phyloP scores from a whole-genome alignment of 2,113 vertebrate genomes.

The Gymnocephalus cernua region DNA sequence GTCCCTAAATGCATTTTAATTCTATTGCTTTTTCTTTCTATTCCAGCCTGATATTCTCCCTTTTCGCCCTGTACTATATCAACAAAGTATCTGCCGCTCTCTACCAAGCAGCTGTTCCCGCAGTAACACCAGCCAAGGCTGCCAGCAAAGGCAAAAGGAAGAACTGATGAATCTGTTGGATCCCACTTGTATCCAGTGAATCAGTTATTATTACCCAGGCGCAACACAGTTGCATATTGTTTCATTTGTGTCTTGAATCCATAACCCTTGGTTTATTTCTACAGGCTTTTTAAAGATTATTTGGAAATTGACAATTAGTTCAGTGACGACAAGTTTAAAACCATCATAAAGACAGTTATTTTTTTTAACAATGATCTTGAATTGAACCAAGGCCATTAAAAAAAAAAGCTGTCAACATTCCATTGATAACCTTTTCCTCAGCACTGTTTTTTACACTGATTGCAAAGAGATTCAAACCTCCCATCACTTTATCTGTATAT shows the following conservation, averaged over 20 bases:
- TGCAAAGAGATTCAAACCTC: slow-evolving; percentile 47
- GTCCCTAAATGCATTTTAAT: not conserved
- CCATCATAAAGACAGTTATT: not conserved
- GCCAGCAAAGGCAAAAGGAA: slow-evolving; percentile 93
- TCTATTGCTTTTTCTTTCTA: not conserved
- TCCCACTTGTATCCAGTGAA: not conserved
- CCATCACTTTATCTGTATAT: slow-evolving; percentile 24
- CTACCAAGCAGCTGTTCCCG: slow-evolving; percentile 87
- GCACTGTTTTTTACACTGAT: slow-evolving; percentile 29
- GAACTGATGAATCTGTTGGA: slow-evolving; percentile 80
- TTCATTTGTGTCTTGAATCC: not conserved
- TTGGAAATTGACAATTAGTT: not conserved
- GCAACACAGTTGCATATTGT: slow-evolving; percentile 15
- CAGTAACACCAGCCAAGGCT: slow-evolving; percentile 84
- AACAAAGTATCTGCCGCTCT: slow-evolving; percentile 96
- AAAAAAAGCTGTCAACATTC: slow-evolving; percentile 49
- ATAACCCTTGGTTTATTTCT: not conserved
- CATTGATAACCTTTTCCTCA: slow-evolving; percentile 8
- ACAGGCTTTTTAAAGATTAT: not conserved
- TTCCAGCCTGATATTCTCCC: slow-evolving; percentile 94
- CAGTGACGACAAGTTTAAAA: not conserved
- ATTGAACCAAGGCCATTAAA: slow-evolving; percentile 10
- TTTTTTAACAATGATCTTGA: slow-evolving; percentile 7
- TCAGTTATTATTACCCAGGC: not conserved
- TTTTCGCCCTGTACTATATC: slow-evolving; percentile 94